These are phyloP conservation scores for Eustalomyia histrio DNA, from an alignment of 2,888 invertebrate species.

Conservation along the genomic window DNA sequence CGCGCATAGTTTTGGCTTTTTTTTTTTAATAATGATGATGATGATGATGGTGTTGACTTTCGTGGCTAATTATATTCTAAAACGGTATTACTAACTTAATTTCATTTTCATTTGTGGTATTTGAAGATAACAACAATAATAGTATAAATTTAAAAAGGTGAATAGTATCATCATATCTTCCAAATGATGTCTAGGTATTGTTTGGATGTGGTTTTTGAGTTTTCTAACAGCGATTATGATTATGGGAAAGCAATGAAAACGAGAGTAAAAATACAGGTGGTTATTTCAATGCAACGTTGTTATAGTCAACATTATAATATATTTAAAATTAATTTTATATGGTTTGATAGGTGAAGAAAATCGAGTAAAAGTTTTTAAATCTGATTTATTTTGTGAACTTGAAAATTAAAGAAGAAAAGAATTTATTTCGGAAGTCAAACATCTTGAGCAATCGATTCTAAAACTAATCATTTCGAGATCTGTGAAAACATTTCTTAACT, in stretches of 20 bases:
- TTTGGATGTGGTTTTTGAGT: conserved; percentile 1
- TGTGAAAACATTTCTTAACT: no score
- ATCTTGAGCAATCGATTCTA: no score
- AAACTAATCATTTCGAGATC: no score
- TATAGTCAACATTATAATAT: conserved; percentile 14
- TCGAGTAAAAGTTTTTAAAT: neutral
- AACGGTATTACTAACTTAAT: conserved; percentile 60
- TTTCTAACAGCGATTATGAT: conserved; percentile 22
- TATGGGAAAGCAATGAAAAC: conserved; percentile 40
- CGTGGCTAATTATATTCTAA: conserved; percentile 63
- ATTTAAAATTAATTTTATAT: neutral
- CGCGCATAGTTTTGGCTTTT: neutral
- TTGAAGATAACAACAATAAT: neutral
- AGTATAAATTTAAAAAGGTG: conserved; percentile 17
- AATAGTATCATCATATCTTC: conserved; percentile 12
- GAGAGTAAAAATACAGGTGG: conserved; percentile 43
- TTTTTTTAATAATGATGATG: no score
- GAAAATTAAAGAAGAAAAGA: no score
- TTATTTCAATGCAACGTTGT: neutral
- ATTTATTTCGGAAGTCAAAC: no score
- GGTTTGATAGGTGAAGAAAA: no score
- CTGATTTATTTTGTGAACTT: no score
- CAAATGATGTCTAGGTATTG: neutral
- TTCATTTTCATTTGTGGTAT: conserved; percentile 55
- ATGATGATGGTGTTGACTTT: conserved; percentile 3